These are phyloP conservation scores for Agriopis aurantiaria DNA, from an alignment of 2,888 invertebrate genomes.

Conservation along the genomic window DNA sequence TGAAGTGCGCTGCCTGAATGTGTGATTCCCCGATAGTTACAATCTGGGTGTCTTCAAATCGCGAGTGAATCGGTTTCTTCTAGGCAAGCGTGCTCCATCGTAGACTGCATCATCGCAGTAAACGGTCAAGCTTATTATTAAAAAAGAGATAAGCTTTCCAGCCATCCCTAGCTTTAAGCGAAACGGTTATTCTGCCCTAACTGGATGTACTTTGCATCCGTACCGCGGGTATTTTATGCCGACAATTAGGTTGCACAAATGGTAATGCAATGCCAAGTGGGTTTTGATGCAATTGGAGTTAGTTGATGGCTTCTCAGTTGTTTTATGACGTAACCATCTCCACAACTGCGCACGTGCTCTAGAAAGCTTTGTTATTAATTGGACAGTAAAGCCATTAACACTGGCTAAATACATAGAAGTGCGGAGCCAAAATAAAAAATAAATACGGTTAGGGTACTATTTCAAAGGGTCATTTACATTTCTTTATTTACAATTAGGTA, in stretches of 20 bases:
- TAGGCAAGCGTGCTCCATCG: too few species aligned
- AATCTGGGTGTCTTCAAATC: too few species aligned
- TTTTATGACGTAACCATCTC: constrained; percentile 2
- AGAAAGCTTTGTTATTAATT: background rate
- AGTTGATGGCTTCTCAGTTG: constrained; percentile 25
- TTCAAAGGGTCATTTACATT: too few species aligned
- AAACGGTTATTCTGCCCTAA: constrained; percentile 50
- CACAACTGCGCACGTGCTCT: background rate
- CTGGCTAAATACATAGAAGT: background rate
- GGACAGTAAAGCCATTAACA: background rate
- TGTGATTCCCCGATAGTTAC: too few species aligned
- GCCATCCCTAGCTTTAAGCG: constrained; percentile 37
- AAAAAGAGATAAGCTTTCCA: background rate
- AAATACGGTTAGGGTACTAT: too few species aligned
- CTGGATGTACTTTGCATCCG: constrained; percentile 43
- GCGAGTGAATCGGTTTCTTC: too few species aligned
- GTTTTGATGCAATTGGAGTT: constrained; percentile 41
- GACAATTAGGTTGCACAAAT: constrained; percentile 45
- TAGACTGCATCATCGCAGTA: too few species aligned
- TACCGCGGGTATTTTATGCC: constrained; percentile 44
- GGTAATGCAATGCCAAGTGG: constrained; percentile 46
- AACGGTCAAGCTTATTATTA: too few species aligned
- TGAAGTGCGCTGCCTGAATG: too few species aligned
- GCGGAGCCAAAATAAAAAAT: too few species aligned
- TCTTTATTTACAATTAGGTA: too few species aligned